A percentile compares a stretch with the other conserved stretches of the same genome.
These are phyloP conservation scores for Tyria jacobaeae DNA, from an alignment of 2,888 invertebrate species.

Conservation along the genomic window DNA sequence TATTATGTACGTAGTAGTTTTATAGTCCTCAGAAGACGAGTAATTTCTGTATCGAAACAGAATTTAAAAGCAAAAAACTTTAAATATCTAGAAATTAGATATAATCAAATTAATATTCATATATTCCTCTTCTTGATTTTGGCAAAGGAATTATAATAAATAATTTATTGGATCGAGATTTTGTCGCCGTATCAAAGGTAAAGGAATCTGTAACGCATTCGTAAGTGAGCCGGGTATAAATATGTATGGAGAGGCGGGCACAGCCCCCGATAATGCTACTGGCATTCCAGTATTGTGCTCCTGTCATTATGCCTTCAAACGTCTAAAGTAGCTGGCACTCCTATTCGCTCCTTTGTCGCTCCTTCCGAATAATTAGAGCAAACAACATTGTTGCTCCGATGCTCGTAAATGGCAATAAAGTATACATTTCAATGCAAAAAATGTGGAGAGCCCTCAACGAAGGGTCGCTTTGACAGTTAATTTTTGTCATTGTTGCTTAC, in stretches of 20 bases:
- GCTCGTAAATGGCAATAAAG: slow-evolving; percentile 71
- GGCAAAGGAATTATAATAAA: slow-evolving; percentile 53
- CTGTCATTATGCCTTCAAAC: slow-evolving; percentile 73
- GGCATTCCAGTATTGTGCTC: slow-evolving; percentile 72
- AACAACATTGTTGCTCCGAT: slow-evolving; percentile 66
- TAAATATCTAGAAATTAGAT: too few relatives aligned
- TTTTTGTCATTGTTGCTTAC: slow-evolving; percentile 79
- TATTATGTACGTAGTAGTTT: too few relatives aligned
- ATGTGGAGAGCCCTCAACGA: slow-evolving; percentile 68
- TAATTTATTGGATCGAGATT: slow-evolving; percentile 41
- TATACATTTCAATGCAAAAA: slow-evolving; percentile 82
- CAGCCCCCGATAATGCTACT: slow-evolving; percentile 72
- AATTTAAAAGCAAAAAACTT: too few relatives aligned
- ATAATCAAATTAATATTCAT: slow-evolving; percentile 51
- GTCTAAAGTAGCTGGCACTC: slow-evolving; percentile 75
- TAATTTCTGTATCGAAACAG: too few relatives aligned
- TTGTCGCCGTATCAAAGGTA: slow-evolving; percentile 38
- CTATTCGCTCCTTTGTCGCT: slow-evolving; percentile 78
- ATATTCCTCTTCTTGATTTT: slow-evolving; percentile 51
- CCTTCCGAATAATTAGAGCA: slow-evolving; percentile 84
- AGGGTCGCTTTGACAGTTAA: slow-evolving; percentile 77
- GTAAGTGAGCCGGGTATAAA: slow-evolving; percentile 68
- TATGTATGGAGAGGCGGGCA: slow-evolving; percentile 81
- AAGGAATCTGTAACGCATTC: slow-evolving; percentile 51
- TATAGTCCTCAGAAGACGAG: too few relatives aligned